Percentiles rank a stretch among this genome's conserved stretches.
Evolutionary conservation across 2,888 invertebrate genomes (phyloP).

Genomic region (Mythimna albipuncta): DNA sequence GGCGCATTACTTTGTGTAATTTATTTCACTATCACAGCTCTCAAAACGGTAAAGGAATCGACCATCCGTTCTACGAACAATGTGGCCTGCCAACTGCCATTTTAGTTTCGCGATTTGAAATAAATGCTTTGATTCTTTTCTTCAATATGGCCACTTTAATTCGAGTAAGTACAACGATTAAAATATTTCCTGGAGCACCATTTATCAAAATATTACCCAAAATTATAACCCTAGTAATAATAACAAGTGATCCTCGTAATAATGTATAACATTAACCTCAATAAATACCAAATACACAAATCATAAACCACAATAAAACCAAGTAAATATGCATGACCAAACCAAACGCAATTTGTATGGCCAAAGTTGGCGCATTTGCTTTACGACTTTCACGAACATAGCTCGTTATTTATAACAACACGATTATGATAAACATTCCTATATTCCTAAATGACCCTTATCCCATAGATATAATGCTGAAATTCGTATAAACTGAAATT

Average conservation of each 20-base stretch:
- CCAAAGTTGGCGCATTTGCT: constrained; percentile 43
- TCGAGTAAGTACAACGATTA: too few relatives aligned
- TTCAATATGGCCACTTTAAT: too few relatives aligned
- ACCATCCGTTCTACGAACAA: too few relatives aligned
- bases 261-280: background rate
- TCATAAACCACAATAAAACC: constrained; percentile 13
- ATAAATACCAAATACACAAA: constrained; percentile 9
- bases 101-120: too few relatives aligned
- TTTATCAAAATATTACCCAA: too few relatives aligned
- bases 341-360: constrained; percentile 23
- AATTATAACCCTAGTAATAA: background rate
- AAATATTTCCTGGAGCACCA: too few relatives aligned
- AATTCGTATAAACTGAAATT: constrained; percentile 12
- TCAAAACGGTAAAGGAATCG: too few relatives aligned
- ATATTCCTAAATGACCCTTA: constrained; percentile 20
- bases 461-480: constrained; percentile 11
- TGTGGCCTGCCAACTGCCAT: too few relatives aligned
- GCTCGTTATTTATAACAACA: constrained; percentile 30
- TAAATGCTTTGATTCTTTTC: too few relatives aligned
- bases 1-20: too few relatives aligned
- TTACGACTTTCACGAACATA: constrained; percentile 27
- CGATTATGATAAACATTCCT: constrained; percentile 12
- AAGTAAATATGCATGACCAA: constrained; percentile 7
- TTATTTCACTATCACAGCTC: too few relatives aligned
- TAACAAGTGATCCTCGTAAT: background rate